Percentiles rank a stretch among this genome's conserved stretches.
Evolutionary conservation across 2,888 invertebrate species (phyloP).

Genomic region (Thymelicus acteon): DNA sequence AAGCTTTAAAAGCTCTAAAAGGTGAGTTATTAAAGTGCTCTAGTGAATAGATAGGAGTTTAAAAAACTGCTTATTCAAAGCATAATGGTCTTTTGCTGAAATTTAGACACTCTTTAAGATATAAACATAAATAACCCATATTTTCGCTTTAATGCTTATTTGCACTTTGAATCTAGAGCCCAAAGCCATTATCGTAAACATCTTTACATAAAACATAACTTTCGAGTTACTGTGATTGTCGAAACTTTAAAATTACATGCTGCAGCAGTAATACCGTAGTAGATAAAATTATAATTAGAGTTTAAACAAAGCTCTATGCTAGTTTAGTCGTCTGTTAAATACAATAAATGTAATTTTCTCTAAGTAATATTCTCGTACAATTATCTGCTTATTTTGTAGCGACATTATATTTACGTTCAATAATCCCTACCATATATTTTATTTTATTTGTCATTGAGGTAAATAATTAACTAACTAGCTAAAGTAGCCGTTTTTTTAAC

Average conservation of each 20-base stretch:
- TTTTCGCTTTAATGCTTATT: slow-evolving; percentile 36
- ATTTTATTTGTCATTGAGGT: too few species aligned
- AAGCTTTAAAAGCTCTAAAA: slow-evolving; percentile 39
- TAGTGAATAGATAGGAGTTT: slow-evolving; percentile 22
- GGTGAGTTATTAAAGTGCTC: slow-evolving; percentile 35
- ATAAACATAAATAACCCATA: slow-evolving; percentile 35
- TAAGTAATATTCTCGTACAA: too few species aligned
- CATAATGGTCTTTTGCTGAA: slow-evolving; percentile 30
- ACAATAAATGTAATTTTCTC: background rate
- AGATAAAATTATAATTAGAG: background rate
- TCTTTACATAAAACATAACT: slow-evolving; percentile 39
- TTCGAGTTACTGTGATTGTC: slow-evolving; percentile 29
- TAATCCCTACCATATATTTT: too few species aligned
- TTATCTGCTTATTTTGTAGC: too few species aligned
- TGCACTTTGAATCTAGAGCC: slow-evolving; percentile 31
- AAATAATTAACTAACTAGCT: too few species aligned
- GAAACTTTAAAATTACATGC: slow-evolving; percentile 20
- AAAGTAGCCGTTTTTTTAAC: too few species aligned
- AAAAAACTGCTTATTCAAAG: slow-evolving; percentile 28
- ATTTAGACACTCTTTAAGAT: slow-evolving; percentile 22
- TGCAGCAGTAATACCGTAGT: background rate
- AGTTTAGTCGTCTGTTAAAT: background rate
- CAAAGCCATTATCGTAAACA: slow-evolving; percentile 37
- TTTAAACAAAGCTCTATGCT: background rate
- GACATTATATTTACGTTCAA: too few species aligned